These are phyloP conservation scores for Ahaetulla prasina DNA, from an alignment of 2,113 vertebrate genomes.

Conservation along the genomic window DNA sequence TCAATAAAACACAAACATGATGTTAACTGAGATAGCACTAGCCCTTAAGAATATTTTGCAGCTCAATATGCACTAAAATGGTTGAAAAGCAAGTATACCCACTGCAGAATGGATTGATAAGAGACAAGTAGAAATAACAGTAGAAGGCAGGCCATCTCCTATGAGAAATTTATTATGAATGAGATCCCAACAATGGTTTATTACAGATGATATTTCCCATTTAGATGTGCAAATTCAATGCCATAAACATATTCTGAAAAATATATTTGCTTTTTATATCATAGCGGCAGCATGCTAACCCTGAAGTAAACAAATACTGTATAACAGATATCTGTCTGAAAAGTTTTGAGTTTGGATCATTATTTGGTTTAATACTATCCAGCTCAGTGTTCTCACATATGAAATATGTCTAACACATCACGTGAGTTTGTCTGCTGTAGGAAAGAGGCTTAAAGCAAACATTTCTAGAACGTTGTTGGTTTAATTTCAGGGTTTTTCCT, in stretches of 20 bases:
- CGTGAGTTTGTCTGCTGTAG: conserved; percentile 8
- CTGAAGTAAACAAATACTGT: conserved; percentile 11
- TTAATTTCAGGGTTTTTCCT: conserved; percentile 13
- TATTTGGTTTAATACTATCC: conserved; percentile 32
- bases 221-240: background rate
- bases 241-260: conserved; percentile 21
- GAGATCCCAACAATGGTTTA: background rate
- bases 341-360: background rate
- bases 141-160: conserved; percentile 40
- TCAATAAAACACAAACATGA: background rate
- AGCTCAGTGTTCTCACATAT: conserved; percentile 11
- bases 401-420: conserved; percentile 29
- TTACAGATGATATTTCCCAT: background rate
- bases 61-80: conserved; percentile 42
- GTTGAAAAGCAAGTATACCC: conserved; percentile 39
- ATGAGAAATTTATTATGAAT: conserved; percentile 33
- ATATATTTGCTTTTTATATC: conserved; percentile 18
- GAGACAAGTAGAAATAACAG: background rate
- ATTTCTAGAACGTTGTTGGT: conserved; percentile 26
- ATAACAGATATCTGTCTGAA: background rate
- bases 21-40: background rate
- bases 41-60: conserved; percentile 6
- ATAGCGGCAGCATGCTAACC: background rate
- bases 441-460: conserved; percentile 8
- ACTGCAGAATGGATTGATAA: conserved; percentile 45